Evolutionary conservation across 2,888 invertebrate species (phyloP).

Genomic region (Melolontha melolontha): DNA sequence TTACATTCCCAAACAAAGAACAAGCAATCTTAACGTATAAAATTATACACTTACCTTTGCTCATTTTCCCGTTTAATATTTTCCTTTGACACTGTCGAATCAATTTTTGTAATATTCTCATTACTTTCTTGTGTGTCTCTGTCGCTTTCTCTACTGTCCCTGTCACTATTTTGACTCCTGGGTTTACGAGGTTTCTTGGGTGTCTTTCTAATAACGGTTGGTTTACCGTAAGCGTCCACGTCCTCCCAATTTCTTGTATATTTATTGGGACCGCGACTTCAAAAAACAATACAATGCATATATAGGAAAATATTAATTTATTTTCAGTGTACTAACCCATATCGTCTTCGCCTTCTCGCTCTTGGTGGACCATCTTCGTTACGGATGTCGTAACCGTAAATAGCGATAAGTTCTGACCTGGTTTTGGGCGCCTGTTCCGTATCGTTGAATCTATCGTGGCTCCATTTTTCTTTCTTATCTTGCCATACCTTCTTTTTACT

Average conservation of each 20-base stretch:
- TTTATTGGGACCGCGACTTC: conserved; percentile 89
- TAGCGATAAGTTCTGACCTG: conserved; percentile 83
- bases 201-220: conserved; percentile 55
- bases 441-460: conserved; percentile 81
- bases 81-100: background rate
- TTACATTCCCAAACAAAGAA: too few species aligned
- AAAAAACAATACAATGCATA: conserved; percentile 40
- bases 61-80: conserved; percentile 12
- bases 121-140: conserved; percentile 48
- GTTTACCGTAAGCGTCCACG: conserved; percentile 86
- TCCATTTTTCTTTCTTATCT: conserved; percentile 64
- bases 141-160: conserved; percentile 50
- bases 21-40: background rate
- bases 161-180: conserved; percentile 47
- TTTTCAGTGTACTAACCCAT: conserved; percentile 73
- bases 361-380: conserved; percentile 93
- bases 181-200: conserved; percentile 57
- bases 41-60: conserved; percentile 21
- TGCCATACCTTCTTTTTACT: conserved; percentile 64
- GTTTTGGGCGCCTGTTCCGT: conserved; percentile 88
- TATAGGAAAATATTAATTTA: conserved; percentile 18
- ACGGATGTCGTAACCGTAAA: conserved; percentile 95
- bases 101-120: conserved; percentile 61
- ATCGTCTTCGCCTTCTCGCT: conserved; percentile 85
- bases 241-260: conserved; percentile 95